Conservation (phyloP, 1,140 invertebrate genomes). For the Leptonema lineaticorne region DNA sequence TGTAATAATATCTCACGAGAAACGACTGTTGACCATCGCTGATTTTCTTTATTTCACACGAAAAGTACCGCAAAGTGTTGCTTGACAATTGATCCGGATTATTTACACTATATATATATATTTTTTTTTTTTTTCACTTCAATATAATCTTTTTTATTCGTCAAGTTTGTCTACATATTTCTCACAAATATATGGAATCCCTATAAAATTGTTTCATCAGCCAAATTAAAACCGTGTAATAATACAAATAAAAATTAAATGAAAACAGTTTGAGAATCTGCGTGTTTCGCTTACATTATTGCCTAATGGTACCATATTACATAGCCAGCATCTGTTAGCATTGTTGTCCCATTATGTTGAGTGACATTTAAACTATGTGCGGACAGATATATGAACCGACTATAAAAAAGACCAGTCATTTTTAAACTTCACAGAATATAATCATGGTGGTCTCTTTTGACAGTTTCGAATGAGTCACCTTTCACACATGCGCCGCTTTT, state of each 20-base stretch:
- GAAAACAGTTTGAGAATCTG: background rate
- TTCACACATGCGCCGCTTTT: background rate
- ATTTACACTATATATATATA: background rate
- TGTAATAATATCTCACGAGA: constrained; percentile 17
- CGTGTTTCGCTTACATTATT: background rate
- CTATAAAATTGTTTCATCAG: no score
- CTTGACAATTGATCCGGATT: background rate
- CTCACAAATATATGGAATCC: no score
- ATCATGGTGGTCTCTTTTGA: constrained; percentile 23
- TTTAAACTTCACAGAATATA: constrained; percentile 11
- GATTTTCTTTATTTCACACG: constrained; percentile 13
- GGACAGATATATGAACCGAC: constrained; percentile 15
- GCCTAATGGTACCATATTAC: constrained; percentile 15
- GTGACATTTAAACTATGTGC: constrained; percentile 26
- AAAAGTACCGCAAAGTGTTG: background rate
- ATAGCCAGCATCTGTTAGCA: constrained; percentile 25
- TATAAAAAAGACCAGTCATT: constrained; percentile 17
- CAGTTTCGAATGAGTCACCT: constrained; percentile 15
- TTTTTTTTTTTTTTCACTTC: background rate
- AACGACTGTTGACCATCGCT: background rate
- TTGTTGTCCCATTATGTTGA: constrained; percentile 26
- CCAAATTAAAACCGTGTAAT: no score
- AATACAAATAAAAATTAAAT: no score
- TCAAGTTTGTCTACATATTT: no score
- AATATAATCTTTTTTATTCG: no score